A percentile compares a stretch with the other conserved stretches of the same genome.
Conservation (phyloP, 2,888 invertebrate genomes). For the Apoda limacodes region DNA sequence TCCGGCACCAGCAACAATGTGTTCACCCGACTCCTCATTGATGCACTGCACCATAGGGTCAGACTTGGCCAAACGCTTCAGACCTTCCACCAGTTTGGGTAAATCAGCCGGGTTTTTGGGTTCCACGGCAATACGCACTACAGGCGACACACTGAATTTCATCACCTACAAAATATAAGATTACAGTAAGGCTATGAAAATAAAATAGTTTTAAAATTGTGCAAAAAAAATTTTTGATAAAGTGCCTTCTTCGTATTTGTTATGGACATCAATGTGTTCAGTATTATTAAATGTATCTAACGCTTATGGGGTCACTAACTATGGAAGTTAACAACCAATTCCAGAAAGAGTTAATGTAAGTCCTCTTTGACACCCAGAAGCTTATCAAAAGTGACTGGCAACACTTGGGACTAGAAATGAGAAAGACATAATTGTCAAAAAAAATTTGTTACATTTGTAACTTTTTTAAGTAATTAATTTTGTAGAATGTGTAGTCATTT, state of each 20-base stretch:
- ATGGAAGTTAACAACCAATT: constrained; percentile 47
- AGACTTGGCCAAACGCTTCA: constrained; percentile 99
- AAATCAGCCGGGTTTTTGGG: constrained; percentile 99
- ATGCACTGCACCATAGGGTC: constrained; percentile 99
- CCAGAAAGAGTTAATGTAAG: constrained; percentile 52
- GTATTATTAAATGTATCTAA: constrained; percentile 44
- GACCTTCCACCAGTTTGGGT: constrained; percentile 98
- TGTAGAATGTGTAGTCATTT: too few species aligned
- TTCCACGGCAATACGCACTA: constrained; percentile 99
- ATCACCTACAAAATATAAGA: constrained; percentile 76
- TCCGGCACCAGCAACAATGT: constrained; percentile 99
- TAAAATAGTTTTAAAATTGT: background rate
- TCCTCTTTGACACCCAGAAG: constrained; percentile 66
- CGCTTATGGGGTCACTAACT: constrained; percentile 48
- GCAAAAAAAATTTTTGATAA: background rate
- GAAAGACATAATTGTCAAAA: too few species aligned
- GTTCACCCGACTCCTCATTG: constrained; percentile 99
- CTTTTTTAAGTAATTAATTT: too few species aligned
- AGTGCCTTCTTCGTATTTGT: too few species aligned
- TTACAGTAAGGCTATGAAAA: background rate
- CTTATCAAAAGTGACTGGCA: constrained; percentile 49
- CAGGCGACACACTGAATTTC: constrained; percentile 99
- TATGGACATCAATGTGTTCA: too few species aligned
- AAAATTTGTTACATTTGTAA: too few species aligned
- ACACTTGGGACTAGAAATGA: constrained; percentile 58